These are phyloP conservation scores for Calliphora vicina DNA, from an alignment of 1,140 invertebrate genomes.

Conservation along the genomic window DNA sequence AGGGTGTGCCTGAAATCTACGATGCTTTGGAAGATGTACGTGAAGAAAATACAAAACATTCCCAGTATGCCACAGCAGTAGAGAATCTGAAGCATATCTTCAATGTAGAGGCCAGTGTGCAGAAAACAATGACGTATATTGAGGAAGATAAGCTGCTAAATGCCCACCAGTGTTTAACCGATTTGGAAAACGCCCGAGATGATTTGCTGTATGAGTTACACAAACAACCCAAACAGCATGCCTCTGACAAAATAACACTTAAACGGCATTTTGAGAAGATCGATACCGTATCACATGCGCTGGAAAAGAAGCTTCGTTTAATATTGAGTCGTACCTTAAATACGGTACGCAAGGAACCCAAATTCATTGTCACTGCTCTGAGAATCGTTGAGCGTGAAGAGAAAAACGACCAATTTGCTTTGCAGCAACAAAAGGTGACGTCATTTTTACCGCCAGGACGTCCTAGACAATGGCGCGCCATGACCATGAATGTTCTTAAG, in stretches of 20 bases:
- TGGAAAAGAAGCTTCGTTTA: conserved; percentile 91
- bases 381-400: conserved; percentile 97
- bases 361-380: conserved; percentile 93
- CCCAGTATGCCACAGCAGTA: conserved; percentile 95
- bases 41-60: conserved; percentile 92
- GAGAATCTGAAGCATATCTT: conserved; percentile 99
- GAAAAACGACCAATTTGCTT: conserved; percentile 83
- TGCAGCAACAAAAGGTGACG: conserved; percentile 79
- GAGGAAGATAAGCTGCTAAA: conserved; percentile 93
- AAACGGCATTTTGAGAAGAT: conserved; percentile 97
- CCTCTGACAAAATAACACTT: conserved; percentile 88
- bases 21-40: conserved; percentile 83
- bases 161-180: conserved; percentile 94
- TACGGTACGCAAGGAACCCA: conserved; percentile 93
- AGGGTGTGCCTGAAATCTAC: conserved; percentile 74
- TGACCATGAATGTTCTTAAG: conserved; percentile 85
- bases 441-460: conserved; percentile 92
- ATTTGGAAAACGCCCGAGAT: conserved; percentile 95
- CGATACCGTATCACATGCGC: conserved; percentile 85
- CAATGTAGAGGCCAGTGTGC: conserved; percentile 95
- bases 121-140: conserved; percentile 93
- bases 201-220: conserved; percentile 95
- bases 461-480: conserved; percentile 91
- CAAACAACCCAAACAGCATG: conserved; percentile 87
- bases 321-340: conserved; percentile 91